Evolutionary conservation across 2,797 vertebrate species (phyloP), one percentile per base, ranked within the genome.

Genomic region (Gouania willdenowi): DNA sequence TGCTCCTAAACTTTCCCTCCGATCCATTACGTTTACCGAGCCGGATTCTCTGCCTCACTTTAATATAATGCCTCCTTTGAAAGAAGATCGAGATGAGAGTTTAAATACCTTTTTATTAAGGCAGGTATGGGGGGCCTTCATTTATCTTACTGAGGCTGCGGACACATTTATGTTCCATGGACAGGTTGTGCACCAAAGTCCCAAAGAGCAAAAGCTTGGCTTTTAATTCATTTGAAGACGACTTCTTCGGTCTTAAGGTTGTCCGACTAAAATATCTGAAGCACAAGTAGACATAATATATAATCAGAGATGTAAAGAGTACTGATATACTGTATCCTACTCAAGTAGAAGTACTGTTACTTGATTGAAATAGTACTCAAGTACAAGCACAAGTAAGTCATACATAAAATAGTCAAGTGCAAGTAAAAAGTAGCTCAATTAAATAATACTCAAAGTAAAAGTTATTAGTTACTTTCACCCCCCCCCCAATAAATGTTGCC

Each of bases 41-140:
- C 82, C 64, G 66, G 56, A 75, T 59, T 81, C 48, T 69, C 73
- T 77, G 71, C 61, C 79, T 66, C 70, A 79, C 79, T 87, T 89
- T 89, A 88, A 90, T 89, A 86, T 89, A 86, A 87, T 83, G 77
- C 88, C 84, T 85, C 80, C 79, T 68, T 68, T 73, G 62, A 68
- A 86, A 85, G 83, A 75, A 75, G 79, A 86, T 83, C 84, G 76
- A 79, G 77, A 86, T 61, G 64, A 77, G 71, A 70, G 58, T 83
- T 88, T 84, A 87, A 88, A 88, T 81, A 85, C 80, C 83, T 85
- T 89, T 88, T 89, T 88, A 89, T 89, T 78, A 87, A 88, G 79
- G 83, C 61, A 58, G 57, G 76, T 70, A 80, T 81, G 79, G 65
- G 60, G 62, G 63, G 58, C 73, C 68, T 77, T 78, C 56, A 89